Evolutionary conservation across 1,140 invertebrate species (phyloP).

Genomic region (Scaptomyza hsui): DNA sequence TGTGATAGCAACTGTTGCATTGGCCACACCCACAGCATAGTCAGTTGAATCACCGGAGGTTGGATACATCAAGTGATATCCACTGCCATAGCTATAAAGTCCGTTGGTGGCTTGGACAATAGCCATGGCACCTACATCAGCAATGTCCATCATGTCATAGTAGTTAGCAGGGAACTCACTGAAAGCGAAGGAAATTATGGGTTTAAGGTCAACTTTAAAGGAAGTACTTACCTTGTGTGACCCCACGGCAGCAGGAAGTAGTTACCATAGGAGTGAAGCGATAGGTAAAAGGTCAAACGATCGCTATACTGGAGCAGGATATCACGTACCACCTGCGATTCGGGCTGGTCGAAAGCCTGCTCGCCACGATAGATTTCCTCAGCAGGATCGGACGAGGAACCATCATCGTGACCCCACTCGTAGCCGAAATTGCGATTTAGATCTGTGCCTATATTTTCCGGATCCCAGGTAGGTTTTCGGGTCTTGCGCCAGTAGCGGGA

Average conservation of each 20-base stretch:
- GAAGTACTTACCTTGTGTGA: constrained; percentile 84
- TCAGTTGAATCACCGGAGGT: constrained; percentile 86
- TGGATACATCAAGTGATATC: constrained; percentile 85
- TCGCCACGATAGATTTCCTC: constrained; percentile 88
- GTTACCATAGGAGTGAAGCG: constrained; percentile 89
- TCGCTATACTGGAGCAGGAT: constrained; percentile 84
- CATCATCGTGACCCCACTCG: constrained; percentile 86
- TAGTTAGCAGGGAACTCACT: constrained; percentile 67
- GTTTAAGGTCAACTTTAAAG: neutral
- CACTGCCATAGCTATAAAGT: constrained; percentile 86
- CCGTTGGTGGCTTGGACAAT: constrained; percentile 84
- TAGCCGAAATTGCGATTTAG: constrained; percentile 88
- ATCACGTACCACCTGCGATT: constrained; percentile 85
- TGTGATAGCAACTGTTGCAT: constrained; percentile 87
- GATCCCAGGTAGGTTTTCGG: constrained; percentile 51
- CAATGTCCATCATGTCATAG: constrained; percentile 82
- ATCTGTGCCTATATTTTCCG: constrained; percentile 85
- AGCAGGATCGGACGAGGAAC: constrained; percentile 88
- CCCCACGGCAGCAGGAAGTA: constrained; percentile 90
- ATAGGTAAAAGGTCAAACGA: constrained; percentile 87
- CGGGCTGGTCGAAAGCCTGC: constrained; percentile 89
- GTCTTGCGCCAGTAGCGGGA: constrained; percentile 86
- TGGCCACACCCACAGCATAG: constrained; percentile 86
- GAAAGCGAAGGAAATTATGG: neutral
- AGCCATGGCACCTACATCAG: constrained; percentile 81